phyloP scores from a whole-genome alignment of 2,888 invertebrate genomes.

The Hecatera dysodea region DNA sequence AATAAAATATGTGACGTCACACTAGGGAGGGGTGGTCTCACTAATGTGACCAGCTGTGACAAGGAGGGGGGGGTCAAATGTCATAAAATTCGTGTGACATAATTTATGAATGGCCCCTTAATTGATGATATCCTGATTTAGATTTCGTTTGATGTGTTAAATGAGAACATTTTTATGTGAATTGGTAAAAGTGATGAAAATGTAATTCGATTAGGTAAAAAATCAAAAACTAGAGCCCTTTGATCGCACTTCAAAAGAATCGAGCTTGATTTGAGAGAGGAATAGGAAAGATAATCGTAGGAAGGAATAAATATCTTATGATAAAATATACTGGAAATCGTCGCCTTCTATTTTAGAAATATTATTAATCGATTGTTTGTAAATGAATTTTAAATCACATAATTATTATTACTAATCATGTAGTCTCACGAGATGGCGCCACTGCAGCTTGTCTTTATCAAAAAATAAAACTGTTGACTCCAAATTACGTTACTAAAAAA shows the following conservation, averaged over 20 bases:
- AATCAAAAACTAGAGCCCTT: not conserved
- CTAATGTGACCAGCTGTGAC: too few species aligned
- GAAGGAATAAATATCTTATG: slow-evolving; percentile 12
- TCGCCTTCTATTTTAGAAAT: slow-evolving; percentile 40
- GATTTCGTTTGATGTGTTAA: not conserved
- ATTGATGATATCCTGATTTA: not conserved
- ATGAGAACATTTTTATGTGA: too few species aligned
- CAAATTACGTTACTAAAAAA: not conserved
- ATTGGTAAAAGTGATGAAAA: too few species aligned
- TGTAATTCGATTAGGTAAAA: not conserved
- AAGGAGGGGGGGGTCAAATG: too few species aligned
- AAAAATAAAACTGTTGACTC: not conserved
- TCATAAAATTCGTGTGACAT: too few species aligned
- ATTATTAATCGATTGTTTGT: slow-evolving; percentile 6
- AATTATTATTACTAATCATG: slow-evolving; percentile 18
- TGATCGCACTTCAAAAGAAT: not conserved
- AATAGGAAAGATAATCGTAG: not conserved
- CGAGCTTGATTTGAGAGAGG: slow-evolving; percentile 45
- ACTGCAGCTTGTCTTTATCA: not conserved
- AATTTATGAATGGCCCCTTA: too few species aligned
- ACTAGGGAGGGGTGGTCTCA: too few species aligned
- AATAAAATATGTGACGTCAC: too few species aligned
- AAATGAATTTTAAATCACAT: slow-evolving; percentile 31
- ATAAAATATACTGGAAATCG: slow-evolving; percentile 9
- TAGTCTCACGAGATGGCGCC: slow-evolving; percentile 23